Evolutionary conservation across 2,113 vertebrate genomes (phyloP).

Genomic region (Catharus fuscescens): DNA sequence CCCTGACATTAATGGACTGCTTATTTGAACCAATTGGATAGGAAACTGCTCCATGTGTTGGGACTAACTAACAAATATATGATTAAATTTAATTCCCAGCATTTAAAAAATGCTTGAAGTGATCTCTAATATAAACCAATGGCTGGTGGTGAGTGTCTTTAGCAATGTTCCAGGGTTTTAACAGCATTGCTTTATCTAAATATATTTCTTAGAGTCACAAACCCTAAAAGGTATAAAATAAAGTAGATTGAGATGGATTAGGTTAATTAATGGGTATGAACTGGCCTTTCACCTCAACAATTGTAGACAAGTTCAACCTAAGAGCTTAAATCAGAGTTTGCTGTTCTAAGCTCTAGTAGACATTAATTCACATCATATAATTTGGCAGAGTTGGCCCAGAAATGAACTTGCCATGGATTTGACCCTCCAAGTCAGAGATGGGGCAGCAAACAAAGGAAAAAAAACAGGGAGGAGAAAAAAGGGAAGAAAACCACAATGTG

Average conservation of each 20-base stretch:
- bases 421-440: slow-evolving; percentile 63
- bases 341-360: slow-evolving; percentile 72
- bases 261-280: slow-evolving; percentile 78
- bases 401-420: slow-evolving; percentile 78
- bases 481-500: neutral
- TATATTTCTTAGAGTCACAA: slow-evolving; percentile 66
- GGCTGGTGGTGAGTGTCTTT: slow-evolving; percentile 33
- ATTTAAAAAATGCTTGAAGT: slow-evolving; percentile 44
- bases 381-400: slow-evolving; percentile 80
- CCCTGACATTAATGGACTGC: slow-evolving; percentile 22
- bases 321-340: slow-evolving; percentile 80
- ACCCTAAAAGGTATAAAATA: slow-evolving; percentile 73
- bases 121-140: slow-evolving; percentile 25
- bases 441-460: neutral
- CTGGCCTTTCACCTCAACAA: slow-evolving; percentile 76
- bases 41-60: neutral
- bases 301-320: slow-evolving; percentile 78
- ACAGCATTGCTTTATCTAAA: slow-evolving; percentile 64
- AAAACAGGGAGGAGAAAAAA: neutral
- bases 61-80: slow-evolving; percentile 18
- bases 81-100: slow-evolving; percentile 46
- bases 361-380: slow-evolving; percentile 83
- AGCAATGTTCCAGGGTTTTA: slow-evolving; percentile 53
- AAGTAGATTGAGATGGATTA: slow-evolving; percentile 79
- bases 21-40: slow-evolving; percentile 15